Evolutionary conservation across 2,888 invertebrate species (phyloP).

Genomic region (Sphaeridia pumilis): DNA sequence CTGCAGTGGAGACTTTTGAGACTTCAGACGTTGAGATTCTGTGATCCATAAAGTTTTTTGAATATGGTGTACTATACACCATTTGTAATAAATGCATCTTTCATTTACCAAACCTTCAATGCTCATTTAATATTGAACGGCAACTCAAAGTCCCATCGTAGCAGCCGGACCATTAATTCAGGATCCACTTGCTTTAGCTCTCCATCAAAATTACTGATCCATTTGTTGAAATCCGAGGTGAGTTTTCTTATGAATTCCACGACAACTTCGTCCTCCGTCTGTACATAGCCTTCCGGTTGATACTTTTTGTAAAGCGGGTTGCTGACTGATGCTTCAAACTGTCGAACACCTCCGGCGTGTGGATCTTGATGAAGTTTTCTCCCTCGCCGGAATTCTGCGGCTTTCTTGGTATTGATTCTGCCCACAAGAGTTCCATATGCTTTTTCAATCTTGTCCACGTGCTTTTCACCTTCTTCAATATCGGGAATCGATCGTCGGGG

Average conservation of each 20-base stretch:
- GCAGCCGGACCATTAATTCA: constrained; percentile 17
- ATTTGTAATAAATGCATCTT: neutral
- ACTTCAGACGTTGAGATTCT: constrained; percentile 40
- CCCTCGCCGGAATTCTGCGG: constrained; percentile 6
- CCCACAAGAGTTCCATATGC: constrained; percentile 9
- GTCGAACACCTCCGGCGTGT: constrained; percentile 8
- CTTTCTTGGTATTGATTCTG: constrained; percentile 10
- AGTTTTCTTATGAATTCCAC: constrained; percentile 20
- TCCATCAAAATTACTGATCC: constrained; percentile 20
- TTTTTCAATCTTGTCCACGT: too few species aligned
- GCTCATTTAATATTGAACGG: too few species aligned
- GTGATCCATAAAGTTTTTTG: neutral
- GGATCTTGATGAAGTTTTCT: constrained; percentile 3
- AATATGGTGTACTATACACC: neutral
- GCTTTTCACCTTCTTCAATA: too few species aligned
- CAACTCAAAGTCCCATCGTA: constrained; percentile 20
- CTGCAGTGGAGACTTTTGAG: constrained; percentile 38
- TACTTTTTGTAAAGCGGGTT: constrained; percentile 29
- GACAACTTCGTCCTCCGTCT: constrained; percentile 25
- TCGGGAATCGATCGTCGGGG: too few species aligned
- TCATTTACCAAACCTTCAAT: neutral
- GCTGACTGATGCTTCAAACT: constrained; percentile 15
- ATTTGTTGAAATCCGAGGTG: constrained; percentile 22
- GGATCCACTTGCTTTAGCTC: constrained; percentile 12
- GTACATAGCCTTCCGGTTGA: constrained; percentile 22